A percentile compares a stretch with the other conserved stretches of the same genome.
Conservation (phyloP, 1,140 invertebrate species). For the Cotesia vestalis region DNA sequence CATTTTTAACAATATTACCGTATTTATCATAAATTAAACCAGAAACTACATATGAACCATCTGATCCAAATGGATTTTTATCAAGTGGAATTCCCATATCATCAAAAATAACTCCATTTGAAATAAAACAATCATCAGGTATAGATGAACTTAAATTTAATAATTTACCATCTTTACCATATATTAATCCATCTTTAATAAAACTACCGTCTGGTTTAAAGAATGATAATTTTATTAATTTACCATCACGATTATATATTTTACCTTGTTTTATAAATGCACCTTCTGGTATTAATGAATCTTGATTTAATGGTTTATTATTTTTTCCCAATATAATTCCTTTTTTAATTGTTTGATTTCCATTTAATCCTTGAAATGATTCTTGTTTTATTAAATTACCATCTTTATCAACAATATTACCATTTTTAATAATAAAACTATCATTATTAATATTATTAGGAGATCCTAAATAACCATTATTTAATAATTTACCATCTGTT, state of each 20-base stretch:
- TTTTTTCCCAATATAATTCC: conserved; percentile 55
- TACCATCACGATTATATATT: conserved; percentile 55
- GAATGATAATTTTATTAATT: conserved; percentile 55
- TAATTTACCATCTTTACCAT: conserved; percentile 56
- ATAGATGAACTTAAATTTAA: conserved; percentile 53
- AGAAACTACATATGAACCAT: conserved; percentile 58
- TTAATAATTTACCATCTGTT: conserved; percentile 44
- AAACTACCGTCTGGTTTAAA: conserved; percentile 61
- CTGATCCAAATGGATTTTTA: conserved; percentile 57
- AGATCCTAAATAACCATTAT: conserved; percentile 50
- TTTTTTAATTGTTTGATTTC: conserved; percentile 57
- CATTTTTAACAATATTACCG: conserved; percentile 53
- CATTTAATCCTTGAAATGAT: conserved; percentile 53
- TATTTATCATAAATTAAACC: conserved; percentile 56
- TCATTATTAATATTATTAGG: conserved; percentile 33
- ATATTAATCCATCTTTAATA: conserved; percentile 57
- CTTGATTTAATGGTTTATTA: conserved; percentile 57
- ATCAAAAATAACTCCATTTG: conserved; percentile 58
- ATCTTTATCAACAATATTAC: conserved; percentile 54
- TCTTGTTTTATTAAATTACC: conserved; percentile 60
- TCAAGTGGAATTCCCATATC: conserved; percentile 51
- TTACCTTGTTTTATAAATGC: conserved; percentile 58
- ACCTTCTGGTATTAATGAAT: conserved; percentile 59
- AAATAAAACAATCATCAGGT: conserved; percentile 55
- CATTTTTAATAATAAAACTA: conserved; percentile 54